phyloP scores from a whole-genome alignment of 2,888 invertebrate species.

The Acronicta alni region DNA sequence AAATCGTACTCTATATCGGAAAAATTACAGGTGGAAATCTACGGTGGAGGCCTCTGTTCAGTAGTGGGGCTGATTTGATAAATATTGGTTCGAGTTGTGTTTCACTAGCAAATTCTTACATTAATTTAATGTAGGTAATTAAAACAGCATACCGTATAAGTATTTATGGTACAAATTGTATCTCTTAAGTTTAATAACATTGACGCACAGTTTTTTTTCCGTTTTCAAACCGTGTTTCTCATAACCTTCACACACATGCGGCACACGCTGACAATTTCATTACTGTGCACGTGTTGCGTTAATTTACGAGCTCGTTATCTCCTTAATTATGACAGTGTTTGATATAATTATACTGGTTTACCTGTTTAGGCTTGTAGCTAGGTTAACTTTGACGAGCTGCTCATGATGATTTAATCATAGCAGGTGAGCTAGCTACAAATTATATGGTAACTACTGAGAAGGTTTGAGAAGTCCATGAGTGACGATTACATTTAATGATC shows the following conservation, averaged over 20 bases:
- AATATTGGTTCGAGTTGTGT: no score
- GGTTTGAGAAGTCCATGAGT: no score
- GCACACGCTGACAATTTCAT: constrained; percentile 30
- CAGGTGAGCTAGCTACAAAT: neutral
- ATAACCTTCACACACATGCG: constrained; percentile 25
- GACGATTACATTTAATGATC: no score
- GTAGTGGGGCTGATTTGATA: no score
- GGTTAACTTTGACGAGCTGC: constrained; percentile 17
- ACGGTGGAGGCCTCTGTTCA: no score
- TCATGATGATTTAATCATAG: constrained; percentile 30
- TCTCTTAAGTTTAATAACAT: neutral
- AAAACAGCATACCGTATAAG: neutral
- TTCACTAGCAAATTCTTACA: no score
- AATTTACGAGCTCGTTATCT: constrained; percentile 34
- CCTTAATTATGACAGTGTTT: constrained; percentile 25
- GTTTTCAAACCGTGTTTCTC: neutral
- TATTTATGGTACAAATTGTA: neutral
- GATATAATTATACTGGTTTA: constrained; percentile 43
- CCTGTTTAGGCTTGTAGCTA: constrained; percentile 24
- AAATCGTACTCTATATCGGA: no score
- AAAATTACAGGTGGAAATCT: no score
- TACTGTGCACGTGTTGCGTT: constrained; percentile 33
- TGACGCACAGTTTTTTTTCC: neutral
- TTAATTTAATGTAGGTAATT: neutral
- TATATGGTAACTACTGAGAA: no score